These are phyloP conservation scores for Caenorhabditis latens DNA, from an alignment of 1,140 invertebrate species.

Conservation along the genomic window DNA sequence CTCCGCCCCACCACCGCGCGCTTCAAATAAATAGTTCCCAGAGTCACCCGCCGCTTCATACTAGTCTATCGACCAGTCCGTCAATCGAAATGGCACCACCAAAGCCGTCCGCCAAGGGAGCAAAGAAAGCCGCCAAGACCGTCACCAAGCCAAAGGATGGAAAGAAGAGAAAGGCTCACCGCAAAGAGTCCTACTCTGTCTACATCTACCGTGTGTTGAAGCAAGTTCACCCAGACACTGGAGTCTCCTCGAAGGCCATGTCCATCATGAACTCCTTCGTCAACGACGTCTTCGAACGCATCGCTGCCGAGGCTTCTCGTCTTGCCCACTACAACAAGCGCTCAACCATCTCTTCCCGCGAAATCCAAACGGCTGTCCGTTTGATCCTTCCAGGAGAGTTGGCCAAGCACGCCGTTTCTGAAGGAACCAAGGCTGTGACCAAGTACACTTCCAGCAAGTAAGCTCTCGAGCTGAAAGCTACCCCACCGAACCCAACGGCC, in stretches of 20 bases:
- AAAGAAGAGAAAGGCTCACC: conserved; percentile 77
- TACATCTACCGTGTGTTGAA: conserved; percentile 74
- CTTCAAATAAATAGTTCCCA: neutral
- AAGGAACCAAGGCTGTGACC: conserved; percentile 61
- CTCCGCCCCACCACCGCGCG: neutral
- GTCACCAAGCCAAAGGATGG: conserved; percentile 78
- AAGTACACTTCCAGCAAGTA: conserved; percentile 62
- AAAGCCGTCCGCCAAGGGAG: conserved; percentile 79
- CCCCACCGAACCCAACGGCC: conserved; percentile 67
- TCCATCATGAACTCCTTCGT: conserved; percentile 82
- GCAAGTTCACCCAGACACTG: conserved; percentile 79
- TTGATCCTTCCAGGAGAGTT: conserved; percentile 60
- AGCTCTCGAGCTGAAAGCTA: conserved; percentile 6
- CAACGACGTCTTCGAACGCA: conserved; percentile 79
- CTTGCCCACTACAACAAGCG: too few relatives aligned
- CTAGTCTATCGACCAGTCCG: conserved; percentile 4
- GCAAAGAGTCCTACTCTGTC: conserved; percentile 77
- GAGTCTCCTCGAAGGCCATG: conserved; percentile 81
- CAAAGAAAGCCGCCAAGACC: conserved; percentile 79
- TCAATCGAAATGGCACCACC: conserved; percentile 77
- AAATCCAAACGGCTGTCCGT: conserved; percentile 67
- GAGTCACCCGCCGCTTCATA: neutral
- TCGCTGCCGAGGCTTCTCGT: conserved; percentile 76
- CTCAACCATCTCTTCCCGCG: conserved; percentile 72
- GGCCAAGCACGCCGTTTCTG: conserved; percentile 60